Evolutionary conservation across 2,888 invertebrate species (phyloP).

Genomic region (Noctua janthe): DNA sequence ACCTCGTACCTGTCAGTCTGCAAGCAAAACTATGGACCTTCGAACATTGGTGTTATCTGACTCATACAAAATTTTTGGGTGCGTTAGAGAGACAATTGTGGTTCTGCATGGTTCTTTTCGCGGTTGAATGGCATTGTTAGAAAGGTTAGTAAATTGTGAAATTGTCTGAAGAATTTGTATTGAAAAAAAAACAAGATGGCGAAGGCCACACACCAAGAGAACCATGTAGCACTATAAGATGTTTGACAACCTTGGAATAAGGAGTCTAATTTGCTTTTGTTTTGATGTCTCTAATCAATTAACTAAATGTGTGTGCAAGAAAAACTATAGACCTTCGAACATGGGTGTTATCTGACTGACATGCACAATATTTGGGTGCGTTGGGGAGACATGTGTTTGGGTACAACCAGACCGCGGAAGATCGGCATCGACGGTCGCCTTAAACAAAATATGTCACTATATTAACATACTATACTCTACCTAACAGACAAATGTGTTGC

Average conservation of each 20-base stretch:
- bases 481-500: not conserved
- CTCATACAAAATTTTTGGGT: constrained; percentile 21
- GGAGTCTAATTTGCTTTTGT: not conserved
- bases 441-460: not conserved
- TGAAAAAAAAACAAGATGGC: not conserved
- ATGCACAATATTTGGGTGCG: not conserved
- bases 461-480: not conserved
- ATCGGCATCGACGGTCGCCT: not conserved
- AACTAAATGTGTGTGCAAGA: constrained; percentile 73
- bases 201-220: not conserved
- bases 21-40: constrained; percentile 73
- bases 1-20: constrained; percentile 96
- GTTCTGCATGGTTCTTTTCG: not conserved
- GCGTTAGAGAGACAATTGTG: not conserved
- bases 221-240: not conserved
- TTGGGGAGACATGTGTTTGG: not conserved
- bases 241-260: not conserved
- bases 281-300: not conserved
- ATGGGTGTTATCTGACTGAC: constrained; percentile 47
- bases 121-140: not conserved
- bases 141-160: not conserved
- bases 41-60: constrained; percentile 63
- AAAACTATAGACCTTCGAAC: constrained; percentile 64
- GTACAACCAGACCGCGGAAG: not conserved
- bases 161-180: not conserved